Percentiles rank a stretch among this genome's conserved stretches.
Conservation (phyloP, 2,888 invertebrate species). For the Subacronicta megacephala region DNA sequence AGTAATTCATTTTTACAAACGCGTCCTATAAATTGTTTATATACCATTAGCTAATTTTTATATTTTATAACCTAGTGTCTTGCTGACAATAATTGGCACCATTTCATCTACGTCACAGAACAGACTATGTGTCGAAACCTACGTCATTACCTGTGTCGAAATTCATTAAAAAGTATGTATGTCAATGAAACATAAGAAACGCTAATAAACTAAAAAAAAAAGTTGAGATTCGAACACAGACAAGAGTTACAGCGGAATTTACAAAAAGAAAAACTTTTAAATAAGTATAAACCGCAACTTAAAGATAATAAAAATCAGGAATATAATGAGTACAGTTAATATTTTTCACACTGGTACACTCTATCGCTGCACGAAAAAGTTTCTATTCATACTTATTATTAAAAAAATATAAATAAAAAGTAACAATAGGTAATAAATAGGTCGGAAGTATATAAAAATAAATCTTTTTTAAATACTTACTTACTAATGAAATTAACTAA, state of each 20-base stretch:
- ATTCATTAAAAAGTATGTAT: conserved; percentile 52
- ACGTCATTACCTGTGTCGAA: conserved; percentile 53
- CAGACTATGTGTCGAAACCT: conserved; percentile 53
- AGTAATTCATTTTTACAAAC: conserved; percentile 76
- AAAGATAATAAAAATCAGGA: conserved; percentile 67
- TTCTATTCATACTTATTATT: conserved; percentile 51
- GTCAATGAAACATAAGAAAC: conserved; percentile 70
- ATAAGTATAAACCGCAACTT: conserved; percentile 88
- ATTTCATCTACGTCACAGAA: conserved; percentile 63
- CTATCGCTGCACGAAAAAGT: conserved; percentile 60
- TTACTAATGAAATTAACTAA: conserved; percentile 69
- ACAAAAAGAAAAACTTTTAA: conserved; percentile 64
- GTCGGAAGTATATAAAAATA: conserved; percentile 84
- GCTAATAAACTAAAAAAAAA: conserved; percentile 71
- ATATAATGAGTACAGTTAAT: conserved; percentile 46
- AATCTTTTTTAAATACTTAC: conserved; percentile 87
- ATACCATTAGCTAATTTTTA: conserved; percentile 63
- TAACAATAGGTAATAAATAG: conserved; percentile 83
- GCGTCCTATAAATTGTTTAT: conserved; percentile 73
- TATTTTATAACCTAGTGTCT: conserved; percentile 70
- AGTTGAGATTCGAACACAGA: conserved; percentile 84
- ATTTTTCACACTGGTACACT: conserved; percentile 71
- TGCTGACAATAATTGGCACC: conserved; percentile 80
- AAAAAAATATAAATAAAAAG: conserved; percentile 74
- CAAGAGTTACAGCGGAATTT: conserved; percentile 73